Base-by-base conservation (phyloP, 2,797 vertebrate genomes). In the Antrozous pallidus region DNA sequence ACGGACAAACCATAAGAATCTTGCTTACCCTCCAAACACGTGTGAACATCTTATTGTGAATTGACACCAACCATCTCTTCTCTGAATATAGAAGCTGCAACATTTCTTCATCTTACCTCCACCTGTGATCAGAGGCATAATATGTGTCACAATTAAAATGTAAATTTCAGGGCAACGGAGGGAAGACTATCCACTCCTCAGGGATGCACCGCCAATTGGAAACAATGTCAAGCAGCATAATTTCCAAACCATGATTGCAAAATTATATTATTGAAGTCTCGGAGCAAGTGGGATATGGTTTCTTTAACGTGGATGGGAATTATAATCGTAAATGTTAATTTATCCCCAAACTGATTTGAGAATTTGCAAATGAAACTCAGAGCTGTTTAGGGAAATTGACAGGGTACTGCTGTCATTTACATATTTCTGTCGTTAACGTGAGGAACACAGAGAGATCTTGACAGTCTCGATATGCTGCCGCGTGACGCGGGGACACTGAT, bases 361-460 rank as follows among this genome's bases (percentile, higher is more conserved):
- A 91, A n/a, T 80, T 97, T 95, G 28, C 45, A 75, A 96, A 97
- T 97, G 85, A 97, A 95, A 93, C 1, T 31, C 40, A 49, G 3
- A 22, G 70, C 28, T 96, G 63, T 97, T 97, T 95, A 13, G 42
- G 54, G 91, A 28, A 92, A 97, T 91, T 95, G 84, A 54, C n/a
- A 95, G n/a, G 70, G 13, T 22, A 79, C 96, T 94, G 63, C 91
- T 97, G 87, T 92, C 42, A 96, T 97, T 97, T 98, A 80, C 61
- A 71, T 94, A 71, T 95, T 94, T 97, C 95, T 97, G 36, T 89
- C 95, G 74, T 91, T 96, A 95, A 61, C 71, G 75, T 17, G 45
- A 54, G n/a, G 47, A 92, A 89, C 93, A 93, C 3, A 80, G 70
- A 96, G 31, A 51, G 95, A 67, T 71, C 94, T 96, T 97, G 95